Percentiles rank a stretch among this genome's conserved stretches.
phyloP scores from a whole-genome alignment of 2,113 vertebrate genomes.

The Speoplatyrhinus poulsoni region DNA sequence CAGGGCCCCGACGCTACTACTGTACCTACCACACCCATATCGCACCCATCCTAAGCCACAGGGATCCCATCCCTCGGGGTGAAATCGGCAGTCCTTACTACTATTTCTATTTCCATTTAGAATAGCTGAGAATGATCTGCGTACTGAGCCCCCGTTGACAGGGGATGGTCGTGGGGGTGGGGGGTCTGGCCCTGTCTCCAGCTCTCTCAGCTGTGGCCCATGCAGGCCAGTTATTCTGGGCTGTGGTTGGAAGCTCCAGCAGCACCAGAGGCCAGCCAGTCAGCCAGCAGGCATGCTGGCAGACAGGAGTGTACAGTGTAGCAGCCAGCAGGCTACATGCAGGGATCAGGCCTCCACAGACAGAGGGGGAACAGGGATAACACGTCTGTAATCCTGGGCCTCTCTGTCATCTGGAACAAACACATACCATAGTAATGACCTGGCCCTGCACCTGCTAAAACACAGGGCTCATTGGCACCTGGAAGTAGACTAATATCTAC shows the following conservation, averaged over 20 bases:
- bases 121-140: conserved; percentile 42
- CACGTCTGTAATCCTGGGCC: conserved; percentile 66
- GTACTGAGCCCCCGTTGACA: conserved; percentile 41
- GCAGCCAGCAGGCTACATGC: conserved; percentile 18
- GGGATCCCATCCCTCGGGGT: background rate
- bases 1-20: conserved; percentile 25
- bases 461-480: conserved; percentile 74
- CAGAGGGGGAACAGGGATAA: conserved; percentile 58
- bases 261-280: background rate
- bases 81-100: conserved; percentile 35
- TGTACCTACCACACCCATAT: conserved; percentile 14
- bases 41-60: conserved; percentile 10
- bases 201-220: background rate
- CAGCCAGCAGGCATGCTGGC: conserved; percentile 24
- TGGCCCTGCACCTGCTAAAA: conserved; percentile 77
- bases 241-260: conserved; percentile 29
- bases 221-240: conserved; percentile 36
- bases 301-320: conserved; percentile 30
- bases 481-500: conserved; percentile 74
- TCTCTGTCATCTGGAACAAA: conserved; percentile 75
- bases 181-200: background rate
- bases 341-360: conserved; percentile 52
- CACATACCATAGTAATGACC: conserved; percentile 79
- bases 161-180: conserved; percentile 5
- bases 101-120: conserved; percentile 43